These are phyloP conservation scores for Lycaon pictus DNA, from an alignment of 2,113 vertebrate genomes.

Conservation along the genomic window DNA sequence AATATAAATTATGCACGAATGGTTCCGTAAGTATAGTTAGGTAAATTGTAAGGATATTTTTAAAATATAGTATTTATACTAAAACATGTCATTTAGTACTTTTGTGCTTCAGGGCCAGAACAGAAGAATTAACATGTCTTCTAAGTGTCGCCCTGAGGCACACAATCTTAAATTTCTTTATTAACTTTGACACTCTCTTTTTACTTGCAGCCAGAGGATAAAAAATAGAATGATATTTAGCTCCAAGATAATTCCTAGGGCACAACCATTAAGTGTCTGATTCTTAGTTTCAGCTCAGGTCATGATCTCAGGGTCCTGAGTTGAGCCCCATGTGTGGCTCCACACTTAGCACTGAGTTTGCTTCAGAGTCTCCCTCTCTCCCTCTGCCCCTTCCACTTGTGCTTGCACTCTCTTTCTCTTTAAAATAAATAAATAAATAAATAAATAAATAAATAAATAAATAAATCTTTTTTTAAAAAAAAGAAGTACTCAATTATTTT, in stretches of 20 bases:
- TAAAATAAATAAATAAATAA: neutral
- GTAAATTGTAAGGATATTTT: slow-evolving; percentile 94
- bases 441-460: too few relatives aligned
- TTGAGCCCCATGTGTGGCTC: neutral
- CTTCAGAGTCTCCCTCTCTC: neutral
- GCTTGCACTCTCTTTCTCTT: neutral
- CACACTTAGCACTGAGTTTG: neutral
- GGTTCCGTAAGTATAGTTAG: slow-evolving; percentile 92
- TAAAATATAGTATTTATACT: slow-evolving; percentile 95
- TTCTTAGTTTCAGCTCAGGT: neutral
- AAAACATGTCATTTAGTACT: slow-evolving; percentile 65
- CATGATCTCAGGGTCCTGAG: neutral
- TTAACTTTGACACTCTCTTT: neutral
- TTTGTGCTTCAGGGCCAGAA: slow-evolving; percentile 22
- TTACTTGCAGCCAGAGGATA: neutral
- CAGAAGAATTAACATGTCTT: neutral
- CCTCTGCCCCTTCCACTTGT: neutral
- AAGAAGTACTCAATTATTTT: neutral
- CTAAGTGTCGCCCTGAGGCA: neutral
- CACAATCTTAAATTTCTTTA: neutral
- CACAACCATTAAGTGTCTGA: neutral
- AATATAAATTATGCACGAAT: slow-evolving; percentile 91
- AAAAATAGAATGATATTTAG: slow-evolving; percentile 9
- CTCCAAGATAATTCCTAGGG: neutral
- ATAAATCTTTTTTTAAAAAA: neutral